Base-by-base conservation (phyloP, 2,888 invertebrate species). In the Limnephilus lunatus region DNA sequence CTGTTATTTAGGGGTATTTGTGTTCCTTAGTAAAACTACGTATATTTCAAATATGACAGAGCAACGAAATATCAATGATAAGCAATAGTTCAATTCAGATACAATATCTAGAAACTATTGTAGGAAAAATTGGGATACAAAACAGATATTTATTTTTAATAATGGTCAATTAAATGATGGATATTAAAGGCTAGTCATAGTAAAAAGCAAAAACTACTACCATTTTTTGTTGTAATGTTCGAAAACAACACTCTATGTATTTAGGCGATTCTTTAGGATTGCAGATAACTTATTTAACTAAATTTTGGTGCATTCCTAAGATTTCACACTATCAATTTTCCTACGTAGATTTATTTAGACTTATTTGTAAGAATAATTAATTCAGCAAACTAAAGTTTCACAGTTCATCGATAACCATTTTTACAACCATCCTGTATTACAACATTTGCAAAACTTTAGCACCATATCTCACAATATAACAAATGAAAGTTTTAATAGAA, bases 31-130 rank as follows among this genome's bases (percentile, higher is more conserved):
- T 32, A 82, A 32, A 82, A 82, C 30, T 32, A 31, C 4, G 32
- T 82, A 15, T 82, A 82, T 32, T 83, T 83, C 83, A 83, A 32
- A 35, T 32, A 39, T 83, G 32, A 83, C 83, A 11, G 35, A 83
- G 32, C 83, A 83, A 83, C 83, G 83, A 83, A 53, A 83, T 83
- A 83, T 83, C 83, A 35, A 35, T 35, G 32, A 83, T 83, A 39
- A 83, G 83, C 83, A 83, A 82, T 82, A 83, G 83, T 83, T 68
- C 83, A 35, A 35, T 25, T 25, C 35, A 19, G 35, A 83, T 15
- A 5, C 11, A 25, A 83, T 25, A 35, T 83, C 25, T 32, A 39
- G 32, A 83, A 32, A 35, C 14, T 39, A 7, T 32, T 35, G 83
- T 39, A 83, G 32, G 11, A 35, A 83, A 82, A 32, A 68, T 68